Base-by-base conservation (phyloP, 2,888 invertebrate genomes). In the Electrophaes corylata region DNA sequence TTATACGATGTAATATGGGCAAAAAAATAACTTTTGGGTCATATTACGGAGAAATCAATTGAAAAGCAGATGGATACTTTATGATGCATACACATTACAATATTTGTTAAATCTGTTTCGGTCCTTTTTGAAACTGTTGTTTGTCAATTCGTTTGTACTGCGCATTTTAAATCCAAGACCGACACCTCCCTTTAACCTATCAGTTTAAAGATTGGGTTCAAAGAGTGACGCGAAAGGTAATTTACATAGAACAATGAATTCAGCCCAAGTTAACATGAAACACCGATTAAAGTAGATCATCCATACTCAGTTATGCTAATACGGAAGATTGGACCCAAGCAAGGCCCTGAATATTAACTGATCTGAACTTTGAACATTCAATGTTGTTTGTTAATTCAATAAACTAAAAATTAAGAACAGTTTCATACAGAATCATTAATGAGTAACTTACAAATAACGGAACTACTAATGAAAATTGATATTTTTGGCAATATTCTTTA, bases 271-370 rank as follows among this genome's bases (percentile, higher is more conserved):
- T 39, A 41, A 40, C 49, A 31, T 41, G 41, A 31, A 50, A 43
- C 23, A 20, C 14, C 37, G 31, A 43, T 50, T 51, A 51, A 43
- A 35, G 43, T 33, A 26, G 52, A 35, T 52, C 52, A 39, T 33
- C 37, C 44, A 52, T 52, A 52, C 52, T 52, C 52, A 52, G 44
- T 45, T 44, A 52, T 52, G 52, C 26, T 52, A 52, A 44, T 43
- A 44, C 43, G 18, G 19, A 35, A 44, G 37, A 44, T 45, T 26
- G 52, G 26, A 18, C 44, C 35, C 26, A 18, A 52, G 29, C 35
- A 45, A 29, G 26, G 35, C 35, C 23, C 35, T 51, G 51, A 19
- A 44, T 51, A 51, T 44, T 44, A 33, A 49, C 48, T 41, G 29
- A 14, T n/a, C 23, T 16, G 11, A 44, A 35, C 6, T 3, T 18